Conservation (phyloP, 92 coral and sea anemone genomes). For the Palythoa grandiflora region DNA sequence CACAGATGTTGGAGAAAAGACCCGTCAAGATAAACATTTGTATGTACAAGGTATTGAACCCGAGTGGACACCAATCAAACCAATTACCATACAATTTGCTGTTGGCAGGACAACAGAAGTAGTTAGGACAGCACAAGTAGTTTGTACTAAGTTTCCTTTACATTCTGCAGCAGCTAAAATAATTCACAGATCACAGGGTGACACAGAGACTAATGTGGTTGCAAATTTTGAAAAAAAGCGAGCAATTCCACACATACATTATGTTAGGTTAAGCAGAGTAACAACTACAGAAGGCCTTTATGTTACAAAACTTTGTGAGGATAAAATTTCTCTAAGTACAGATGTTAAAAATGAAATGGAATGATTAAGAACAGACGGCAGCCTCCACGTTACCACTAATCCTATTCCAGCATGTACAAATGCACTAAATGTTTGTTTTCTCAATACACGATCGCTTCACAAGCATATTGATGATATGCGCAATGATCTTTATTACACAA, state of each 20-base stretch:
- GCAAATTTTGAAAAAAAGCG: constrained; percentile 38
- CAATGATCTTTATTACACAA: constrained; percentile 42
- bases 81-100: constrained; percentile 47
- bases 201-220: background rate
- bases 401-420: constrained; percentile 15
- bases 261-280: constrained; percentile 57
- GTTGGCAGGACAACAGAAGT: constrained; percentile 49
- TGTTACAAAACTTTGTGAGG: constrained; percentile 65
- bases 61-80: constrained; percentile 39
- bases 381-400: constrained; percentile 24
- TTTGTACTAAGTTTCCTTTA: constrained; percentile 34
- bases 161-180: constrained; percentile 23
- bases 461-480: constrained; percentile 43
- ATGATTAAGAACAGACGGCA: constrained; percentile 10
- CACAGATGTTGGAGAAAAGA: no score
- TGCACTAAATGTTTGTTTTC: constrained; percentile 23
- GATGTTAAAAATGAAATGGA: constrained; percentile 20
- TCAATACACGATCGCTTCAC: constrained; percentile 12
- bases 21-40: background rate
- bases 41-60: constrained; percentile 36
- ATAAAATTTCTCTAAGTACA: constrained; percentile 1
- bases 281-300: constrained; percentile 66
- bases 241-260: constrained; percentile 43
- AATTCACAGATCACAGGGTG: background rate
- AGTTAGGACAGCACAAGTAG: constrained; percentile 53